Percentiles rank a stretch among this genome's conserved stretches.
Evolutionary conservation across 2,113 vertebrate genomes (phyloP).

Genomic region (Protomyctophum bolini): DNA sequence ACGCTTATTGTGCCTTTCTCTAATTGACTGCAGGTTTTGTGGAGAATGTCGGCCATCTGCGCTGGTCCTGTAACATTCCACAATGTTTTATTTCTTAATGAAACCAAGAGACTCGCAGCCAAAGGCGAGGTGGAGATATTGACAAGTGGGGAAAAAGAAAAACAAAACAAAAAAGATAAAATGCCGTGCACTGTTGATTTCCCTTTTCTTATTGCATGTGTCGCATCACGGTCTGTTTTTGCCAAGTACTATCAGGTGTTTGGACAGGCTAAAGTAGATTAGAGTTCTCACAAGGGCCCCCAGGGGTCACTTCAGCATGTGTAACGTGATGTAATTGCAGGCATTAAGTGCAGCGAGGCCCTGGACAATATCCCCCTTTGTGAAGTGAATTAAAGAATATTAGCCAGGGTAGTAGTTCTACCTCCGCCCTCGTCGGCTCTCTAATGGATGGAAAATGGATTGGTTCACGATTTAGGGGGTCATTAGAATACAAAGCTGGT

Average conservation of each 20-base stretch:
- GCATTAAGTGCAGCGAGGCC: constrained; percentile 63
- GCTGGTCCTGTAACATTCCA: constrained; percentile 58
- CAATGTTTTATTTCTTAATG: constrained; percentile 68
- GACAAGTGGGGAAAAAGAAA: background rate
- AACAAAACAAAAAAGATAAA: constrained; percentile 7
- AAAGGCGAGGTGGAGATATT: constrained; percentile 17
- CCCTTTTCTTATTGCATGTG: constrained; percentile 28
- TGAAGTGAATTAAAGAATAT: constrained; percentile 70
- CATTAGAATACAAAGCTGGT: constrained; percentile 58
- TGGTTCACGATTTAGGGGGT: constrained; percentile 54
- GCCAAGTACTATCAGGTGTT: constrained; percentile 64
- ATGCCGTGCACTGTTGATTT: constrained; percentile 28
- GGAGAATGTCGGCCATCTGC: constrained; percentile 41
- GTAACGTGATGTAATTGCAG: constrained; percentile 77
- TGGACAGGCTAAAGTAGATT: constrained; percentile 51
- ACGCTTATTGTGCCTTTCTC: constrained; percentile 63
- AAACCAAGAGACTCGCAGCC: constrained; percentile 40
- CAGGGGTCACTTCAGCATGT: constrained; percentile 69
- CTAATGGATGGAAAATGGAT: constrained; percentile 74
- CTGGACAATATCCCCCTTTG: constrained; percentile 63
- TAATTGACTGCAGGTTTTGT: constrained; percentile 76
- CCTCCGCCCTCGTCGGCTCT: constrained; percentile 28
- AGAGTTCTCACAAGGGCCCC: constrained; percentile 53
- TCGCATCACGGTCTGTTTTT: constrained; percentile 22
- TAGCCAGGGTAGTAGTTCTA: constrained; percentile 31